Evolutionary conservation across 2,113 vertebrate species (phyloP).

Genomic region (Gila orcuttii): DNA sequence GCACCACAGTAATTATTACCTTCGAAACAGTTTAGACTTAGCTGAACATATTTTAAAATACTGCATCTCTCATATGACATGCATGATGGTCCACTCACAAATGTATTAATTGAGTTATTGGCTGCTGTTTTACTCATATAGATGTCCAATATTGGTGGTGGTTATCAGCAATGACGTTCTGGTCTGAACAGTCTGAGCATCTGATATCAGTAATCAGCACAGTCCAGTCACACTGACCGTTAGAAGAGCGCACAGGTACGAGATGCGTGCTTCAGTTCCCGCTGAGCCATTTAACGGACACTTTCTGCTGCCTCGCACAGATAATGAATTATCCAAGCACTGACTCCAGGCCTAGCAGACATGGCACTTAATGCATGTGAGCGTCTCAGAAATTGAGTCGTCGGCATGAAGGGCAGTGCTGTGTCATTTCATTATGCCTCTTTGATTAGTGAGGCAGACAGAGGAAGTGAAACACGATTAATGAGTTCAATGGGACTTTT

Average conservation of each 20-base stretch:
- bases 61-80: not conserved
- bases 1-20: not conserved
- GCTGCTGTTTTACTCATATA: not conserved
- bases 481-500: not conserved
- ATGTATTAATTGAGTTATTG: not conserved
- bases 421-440: slow-evolving; percentile 10
- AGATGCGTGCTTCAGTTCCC: not conserved
- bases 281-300: slow-evolving; percentile 4
- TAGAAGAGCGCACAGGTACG: not conserved
- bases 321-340: slow-evolving; percentile 1
- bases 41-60: not conserved
- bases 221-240: not conserved
- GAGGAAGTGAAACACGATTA: slow-evolving; percentile 5
- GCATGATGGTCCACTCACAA: not conserved
- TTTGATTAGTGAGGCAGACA: slow-evolving; percentile 11
- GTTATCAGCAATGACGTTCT: slow-evolving; percentile 14
- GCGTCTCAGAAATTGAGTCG: not conserved
- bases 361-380: slow-evolving; percentile 6
- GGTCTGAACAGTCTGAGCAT: not conserved
- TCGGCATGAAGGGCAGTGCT: slow-evolving; percentile 8
- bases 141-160: not conserved
- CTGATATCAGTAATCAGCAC: slow-evolving; percentile 22
- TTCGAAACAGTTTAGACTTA: not conserved
- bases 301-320: slow-evolving; percentile 18
- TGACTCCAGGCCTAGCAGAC: not conserved